A percentile compares a stretch with the other conserved stretches of the same genome.
Conservation (phyloP, 2,888 invertebrate genomes). For the Cryptus viduatorius region DNA sequence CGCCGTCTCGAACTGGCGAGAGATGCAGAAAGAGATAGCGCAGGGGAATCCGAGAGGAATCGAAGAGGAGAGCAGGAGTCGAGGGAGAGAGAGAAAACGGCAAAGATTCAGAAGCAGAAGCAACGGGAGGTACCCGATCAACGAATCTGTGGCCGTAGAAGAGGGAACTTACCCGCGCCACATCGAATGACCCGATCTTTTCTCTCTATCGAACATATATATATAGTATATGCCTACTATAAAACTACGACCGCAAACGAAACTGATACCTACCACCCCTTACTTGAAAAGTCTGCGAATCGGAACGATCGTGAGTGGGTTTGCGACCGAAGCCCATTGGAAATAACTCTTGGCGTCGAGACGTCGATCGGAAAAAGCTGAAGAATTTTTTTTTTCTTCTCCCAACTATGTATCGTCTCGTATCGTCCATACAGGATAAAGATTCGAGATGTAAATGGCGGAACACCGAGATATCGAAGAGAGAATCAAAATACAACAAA, state of each 20-base stretch:
- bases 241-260: slow-evolving; percentile 43
- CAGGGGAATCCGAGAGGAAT: slow-evolving; percentile 32
- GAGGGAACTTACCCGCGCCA: slow-evolving; percentile 38
- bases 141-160: slow-evolving; percentile 42
- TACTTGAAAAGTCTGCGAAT: slow-evolving; percentile 64
- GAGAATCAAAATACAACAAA: slow-evolving; percentile 16
- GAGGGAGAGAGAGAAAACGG: slow-evolving; percentile 50
- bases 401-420: slow-evolving; percentile 12
- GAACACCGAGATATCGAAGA: slow-evolving; percentile 10
- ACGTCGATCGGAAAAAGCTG: slow-evolving; percentile 14
- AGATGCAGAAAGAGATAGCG: slow-evolving; percentile 26
- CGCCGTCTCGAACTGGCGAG: slow-evolving; percentile 52
- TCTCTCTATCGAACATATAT: slow-evolving; percentile 44
- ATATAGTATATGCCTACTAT: slow-evolving; percentile 17
- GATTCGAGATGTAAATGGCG: slow-evolving; percentile 45
- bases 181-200: slow-evolving; percentile 63
- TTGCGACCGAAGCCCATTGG: slow-evolving; percentile 52
- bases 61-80: slow-evolving; percentile 29
- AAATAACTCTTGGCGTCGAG: slow-evolving; percentile 58
- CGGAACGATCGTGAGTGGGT: slow-evolving; percentile 63
- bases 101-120: slow-evolving; percentile 50
- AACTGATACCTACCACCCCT: slow-evolving; percentile 37
- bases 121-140: slow-evolving; percentile 44
- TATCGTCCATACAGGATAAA: slow-evolving; percentile 50
- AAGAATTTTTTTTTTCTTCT: slow-evolving; percentile 26